These are phyloP conservation scores for Drosophila busckii DNA, from an alignment of 1,140 invertebrate species.

Conservation along the genomic window DNA sequence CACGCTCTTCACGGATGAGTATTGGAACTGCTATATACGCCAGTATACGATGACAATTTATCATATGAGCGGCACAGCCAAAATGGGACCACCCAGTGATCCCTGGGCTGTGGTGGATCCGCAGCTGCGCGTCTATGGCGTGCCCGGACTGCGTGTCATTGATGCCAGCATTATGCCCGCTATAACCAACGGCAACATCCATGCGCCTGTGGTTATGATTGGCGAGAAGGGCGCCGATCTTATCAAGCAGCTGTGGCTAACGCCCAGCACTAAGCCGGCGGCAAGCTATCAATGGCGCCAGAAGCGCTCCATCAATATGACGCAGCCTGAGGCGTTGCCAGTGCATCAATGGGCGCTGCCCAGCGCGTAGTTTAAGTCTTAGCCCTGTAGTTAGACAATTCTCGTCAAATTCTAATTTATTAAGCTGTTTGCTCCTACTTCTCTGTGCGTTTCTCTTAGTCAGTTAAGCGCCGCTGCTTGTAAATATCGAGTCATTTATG, in stretches of 20 bases:
- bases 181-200: slow-evolving; percentile 91
- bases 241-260: slow-evolving; percentile 87
- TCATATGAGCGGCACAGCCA: slow-evolving; percentile 89
- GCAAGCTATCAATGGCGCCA: slow-evolving; percentile 31
- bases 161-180: slow-evolving; percentile 80
- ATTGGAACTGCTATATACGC: slow-evolving; percentile 88
- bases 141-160: slow-evolving; percentile 84
- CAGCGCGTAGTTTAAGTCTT: slow-evolving; percentile 52
- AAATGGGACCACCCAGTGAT: slow-evolving; percentile 90
- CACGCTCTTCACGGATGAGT: slow-evolving; percentile 87
- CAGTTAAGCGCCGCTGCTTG: slow-evolving; percentile 68
- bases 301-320: slow-evolving; percentile 30
- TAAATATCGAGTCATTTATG: slow-evolving; percentile 76
- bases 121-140: slow-evolving; percentile 86
- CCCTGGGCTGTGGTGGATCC: slow-evolving; percentile 91
- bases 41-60: slow-evolving; percentile 94
- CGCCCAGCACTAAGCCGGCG: slow-evolving; percentile 27
- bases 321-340: background rate
- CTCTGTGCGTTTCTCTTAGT: slow-evolving; percentile 37
- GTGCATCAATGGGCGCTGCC: slow-evolving; percentile 53
- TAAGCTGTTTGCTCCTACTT: slow-evolving; percentile 33
- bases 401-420: slow-evolving; percentile 48
- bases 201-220: slow-evolving; percentile 94
- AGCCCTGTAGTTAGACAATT: slow-evolving; percentile 46
- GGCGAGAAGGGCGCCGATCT: slow-evolving; percentile 93